phyloP scores from a whole-genome alignment of 2,113 vertebrate genomes.

The Pseudonaja textilis region DNA sequence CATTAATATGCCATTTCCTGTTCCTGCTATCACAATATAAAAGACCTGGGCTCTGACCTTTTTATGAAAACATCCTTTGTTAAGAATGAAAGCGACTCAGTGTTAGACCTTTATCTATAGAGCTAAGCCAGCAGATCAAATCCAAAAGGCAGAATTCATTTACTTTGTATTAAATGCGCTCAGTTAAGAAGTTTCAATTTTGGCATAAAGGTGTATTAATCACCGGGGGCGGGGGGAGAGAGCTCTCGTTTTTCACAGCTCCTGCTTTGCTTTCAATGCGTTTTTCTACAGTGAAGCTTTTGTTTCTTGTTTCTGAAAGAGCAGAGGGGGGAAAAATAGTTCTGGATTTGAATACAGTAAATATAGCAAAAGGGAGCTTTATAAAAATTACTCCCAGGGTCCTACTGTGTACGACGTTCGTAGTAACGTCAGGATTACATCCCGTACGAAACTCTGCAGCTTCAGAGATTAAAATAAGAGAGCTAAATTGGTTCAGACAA shows the following conservation, averaged over 20 bases:
- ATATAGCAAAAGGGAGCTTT: slow-evolving; percentile 81
- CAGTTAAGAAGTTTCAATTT: slow-evolving; percentile 81
- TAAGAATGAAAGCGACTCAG: slow-evolving; percentile 79
- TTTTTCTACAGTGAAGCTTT: slow-evolving; percentile 79
- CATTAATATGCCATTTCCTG: slow-evolving; percentile 85
- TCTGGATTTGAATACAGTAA: slow-evolving; percentile 86
- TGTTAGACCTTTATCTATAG: slow-evolving; percentile 78
- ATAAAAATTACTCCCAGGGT: slow-evolving; percentile 78
- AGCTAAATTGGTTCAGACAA: slow-evolving; percentile 84
- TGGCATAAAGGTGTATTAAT: slow-evolving; percentile 86
- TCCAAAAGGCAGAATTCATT: slow-evolving; percentile 80
- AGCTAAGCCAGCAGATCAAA: slow-evolving; percentile 77
- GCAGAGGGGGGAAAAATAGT: slow-evolving; percentile 52
- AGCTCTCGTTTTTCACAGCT: slow-evolving; percentile 79
- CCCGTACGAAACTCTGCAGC: slow-evolving; percentile 65
- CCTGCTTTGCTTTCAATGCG: slow-evolving; percentile 78
- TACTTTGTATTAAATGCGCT: slow-evolving; percentile 85
- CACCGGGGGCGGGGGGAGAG: slow-evolving; percentile 79
- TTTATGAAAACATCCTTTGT: slow-evolving; percentile 89
- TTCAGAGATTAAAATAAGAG: slow-evolving; percentile 61
- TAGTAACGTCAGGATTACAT: slow-evolving; percentile 82
- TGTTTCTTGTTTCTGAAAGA: slow-evolving; percentile 65
- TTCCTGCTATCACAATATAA: slow-evolving; percentile 84
- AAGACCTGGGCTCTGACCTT: slow-evolving; percentile 77
- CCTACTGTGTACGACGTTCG: slow-evolving; percentile 73